Conservation (phyloP, 2,113 vertebrate genomes). For the Okapia johnstoni region DNA sequence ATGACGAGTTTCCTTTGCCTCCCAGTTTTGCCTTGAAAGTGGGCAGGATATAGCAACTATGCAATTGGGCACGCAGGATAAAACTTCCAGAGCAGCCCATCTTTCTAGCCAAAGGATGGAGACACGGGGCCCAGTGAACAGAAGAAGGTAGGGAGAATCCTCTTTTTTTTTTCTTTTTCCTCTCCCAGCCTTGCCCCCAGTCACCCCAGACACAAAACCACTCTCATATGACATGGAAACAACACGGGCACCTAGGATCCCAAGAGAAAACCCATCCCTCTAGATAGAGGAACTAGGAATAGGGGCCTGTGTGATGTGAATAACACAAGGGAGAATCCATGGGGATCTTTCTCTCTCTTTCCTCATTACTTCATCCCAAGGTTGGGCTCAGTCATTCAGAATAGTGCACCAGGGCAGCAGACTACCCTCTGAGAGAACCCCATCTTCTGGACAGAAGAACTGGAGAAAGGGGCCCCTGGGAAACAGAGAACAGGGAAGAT, state of each 20-base stretch:
- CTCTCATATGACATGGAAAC: background rate
- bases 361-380: background rate
- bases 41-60: background rate
- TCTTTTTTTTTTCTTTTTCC: background rate
- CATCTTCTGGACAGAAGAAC: background rate
- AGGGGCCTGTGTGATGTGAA: background rate
- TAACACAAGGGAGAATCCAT: background rate
- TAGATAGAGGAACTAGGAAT: background rate
- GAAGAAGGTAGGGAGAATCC: background rate
- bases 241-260: background rate
- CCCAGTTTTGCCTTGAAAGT: background rate
- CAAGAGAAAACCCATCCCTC: background rate
- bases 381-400: background rate
- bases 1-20: background rate
- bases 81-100: background rate
- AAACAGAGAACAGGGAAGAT: background rate
- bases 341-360: background rate
- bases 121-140: rapidly evolving
- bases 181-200: background rate
- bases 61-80: rapidly evolving
- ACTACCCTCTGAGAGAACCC: background rate
- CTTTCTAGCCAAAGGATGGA: background rate
- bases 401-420: background rate
- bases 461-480: background rate
- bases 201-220: background rate